These are phyloP conservation scores for Cebus imitator DNA, from an alignment of 2,113 vertebrate genomes.

Conservation along the genomic window DNA sequence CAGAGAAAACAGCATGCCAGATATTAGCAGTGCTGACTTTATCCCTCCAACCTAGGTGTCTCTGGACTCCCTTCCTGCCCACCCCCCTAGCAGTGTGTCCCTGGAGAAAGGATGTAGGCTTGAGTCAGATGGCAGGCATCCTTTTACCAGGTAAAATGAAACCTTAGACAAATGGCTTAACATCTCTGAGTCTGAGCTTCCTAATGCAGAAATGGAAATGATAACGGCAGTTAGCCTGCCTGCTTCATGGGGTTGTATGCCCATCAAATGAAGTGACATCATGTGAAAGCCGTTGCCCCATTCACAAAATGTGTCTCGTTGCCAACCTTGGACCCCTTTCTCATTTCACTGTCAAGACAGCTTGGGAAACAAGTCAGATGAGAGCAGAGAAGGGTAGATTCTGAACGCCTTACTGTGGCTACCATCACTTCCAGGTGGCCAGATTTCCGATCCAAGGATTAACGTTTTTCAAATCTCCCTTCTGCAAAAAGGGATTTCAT, in stretches of 20 bases:
- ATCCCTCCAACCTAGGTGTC: neutral
- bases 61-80: neutral
- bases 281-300: neutral
- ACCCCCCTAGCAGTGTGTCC: no score
- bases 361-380: neutral
- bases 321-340: neutral
- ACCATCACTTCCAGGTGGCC: neutral
- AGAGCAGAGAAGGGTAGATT: neutral
- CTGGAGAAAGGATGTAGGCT: neutral
- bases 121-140: neutral
- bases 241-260: neutral
- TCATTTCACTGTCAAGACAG: neutral
- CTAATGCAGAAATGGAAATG: neutral
- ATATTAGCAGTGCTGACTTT: neutral
- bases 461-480: conserved; percentile 44
- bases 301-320: neutral
- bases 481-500: neutral
- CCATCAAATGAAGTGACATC: neutral
- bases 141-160: neutral
- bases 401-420: neutral
- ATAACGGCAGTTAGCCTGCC: neutral
- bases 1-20: neutral
- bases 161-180: neutral
- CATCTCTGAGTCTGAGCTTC: neutral
- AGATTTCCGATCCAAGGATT: conserved; percentile 42